A percentile compares a stretch with the other conserved stretches of the same genome.
Evolutionary conservation across 2,113 vertebrate species (phyloP).

Genomic region (Phycodurus eques): DNA sequence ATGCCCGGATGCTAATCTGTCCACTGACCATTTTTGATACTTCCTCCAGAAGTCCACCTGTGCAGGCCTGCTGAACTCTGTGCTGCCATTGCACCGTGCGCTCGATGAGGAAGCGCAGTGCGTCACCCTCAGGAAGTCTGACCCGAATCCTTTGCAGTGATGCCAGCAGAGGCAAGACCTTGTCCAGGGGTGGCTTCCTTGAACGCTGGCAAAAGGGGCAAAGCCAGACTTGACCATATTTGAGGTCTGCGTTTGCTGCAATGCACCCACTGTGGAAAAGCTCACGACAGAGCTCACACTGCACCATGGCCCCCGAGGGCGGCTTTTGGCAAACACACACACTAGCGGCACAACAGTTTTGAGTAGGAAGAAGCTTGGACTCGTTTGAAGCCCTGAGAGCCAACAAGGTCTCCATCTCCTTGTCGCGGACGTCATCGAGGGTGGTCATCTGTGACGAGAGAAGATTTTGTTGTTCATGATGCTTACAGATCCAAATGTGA

Average conservation of each 20-base stretch:
- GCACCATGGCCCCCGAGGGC: constrained; percentile 85
- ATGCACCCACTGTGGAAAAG: constrained; percentile 87
- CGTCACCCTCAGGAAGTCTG: constrained; percentile 91
- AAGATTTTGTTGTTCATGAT: neutral
- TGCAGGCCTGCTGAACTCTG: constrained; percentile 85
- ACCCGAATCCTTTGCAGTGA: constrained; percentile 92
- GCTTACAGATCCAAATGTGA: neutral
- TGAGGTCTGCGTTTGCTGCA: constrained; percentile 32
- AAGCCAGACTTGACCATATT: constrained; percentile 81
- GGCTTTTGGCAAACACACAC: constrained; percentile 89
- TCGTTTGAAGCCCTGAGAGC: constrained; percentile 83
- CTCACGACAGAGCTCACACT: constrained; percentile 93
- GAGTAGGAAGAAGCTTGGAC: constrained; percentile 76
- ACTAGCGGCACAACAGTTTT: constrained; percentile 68
- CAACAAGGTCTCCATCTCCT: constrained; percentile 87
- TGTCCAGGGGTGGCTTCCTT: constrained; percentile 88
- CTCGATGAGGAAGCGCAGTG: constrained; percentile 92
- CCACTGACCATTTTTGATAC: constrained; percentile 64
- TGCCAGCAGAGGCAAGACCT: constrained; percentile 87
- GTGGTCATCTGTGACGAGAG: constrained; percentile 81
- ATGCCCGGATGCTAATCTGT: neutral
- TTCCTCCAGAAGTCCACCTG: constrained; percentile 78
- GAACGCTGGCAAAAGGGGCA: constrained; percentile 89
- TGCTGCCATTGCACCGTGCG: constrained; percentile 96
- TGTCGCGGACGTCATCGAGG: constrained; percentile 83